Evolutionary conservation across 2,113 vertebrate genomes (phyloP), one percentile per base, ranked within the genome.

Genomic region (Plecturocebus donacophilus): DNA sequence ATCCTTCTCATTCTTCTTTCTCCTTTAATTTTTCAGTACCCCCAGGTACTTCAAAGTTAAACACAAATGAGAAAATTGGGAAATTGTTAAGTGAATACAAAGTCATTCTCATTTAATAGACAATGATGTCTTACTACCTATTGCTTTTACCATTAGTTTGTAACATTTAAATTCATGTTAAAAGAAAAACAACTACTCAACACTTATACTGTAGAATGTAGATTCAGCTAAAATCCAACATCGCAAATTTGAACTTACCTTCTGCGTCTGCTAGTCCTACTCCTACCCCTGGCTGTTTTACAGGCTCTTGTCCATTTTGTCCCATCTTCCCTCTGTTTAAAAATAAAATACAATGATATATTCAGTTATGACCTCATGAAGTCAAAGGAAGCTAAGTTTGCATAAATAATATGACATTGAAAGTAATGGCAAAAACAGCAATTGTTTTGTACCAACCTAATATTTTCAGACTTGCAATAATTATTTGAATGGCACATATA

Each of bases 241-340:
- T 14, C 94, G 47, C 94, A 89, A 95, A n/a, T 96, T 94, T 91
- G 71, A 95, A 97, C 98, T 99, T 99, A 99, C 99, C 99, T 99
- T 99, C 99, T 80, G 99, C 96, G 89, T 99, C 99, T 30, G 98
- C 93, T 38, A 99, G 98, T 92, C 99, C 99, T 42, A 98, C 96
- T 93, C 99, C 99, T 45, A 98, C 96, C 93, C 99, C 98, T 0
- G 99, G 94, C 82, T 98, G 99, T 79, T 99, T 99, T 83, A 99
- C 40, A 40, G 98, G 96, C 8, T 99, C 99, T 97, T 99, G 99
- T 96, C 99, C 99, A 68, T 99, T 99, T 75, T 99, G 99, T 92
- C 99, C 99, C 96, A 99, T 99, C 98, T 99, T 99, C 97, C 99
- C 99, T 97, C 99, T 99, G 96, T 99, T 96, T 90, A 19, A n/a